Conservation (phyloP, 2,113 vertebrate genomes). For the Solea solea region DNA sequence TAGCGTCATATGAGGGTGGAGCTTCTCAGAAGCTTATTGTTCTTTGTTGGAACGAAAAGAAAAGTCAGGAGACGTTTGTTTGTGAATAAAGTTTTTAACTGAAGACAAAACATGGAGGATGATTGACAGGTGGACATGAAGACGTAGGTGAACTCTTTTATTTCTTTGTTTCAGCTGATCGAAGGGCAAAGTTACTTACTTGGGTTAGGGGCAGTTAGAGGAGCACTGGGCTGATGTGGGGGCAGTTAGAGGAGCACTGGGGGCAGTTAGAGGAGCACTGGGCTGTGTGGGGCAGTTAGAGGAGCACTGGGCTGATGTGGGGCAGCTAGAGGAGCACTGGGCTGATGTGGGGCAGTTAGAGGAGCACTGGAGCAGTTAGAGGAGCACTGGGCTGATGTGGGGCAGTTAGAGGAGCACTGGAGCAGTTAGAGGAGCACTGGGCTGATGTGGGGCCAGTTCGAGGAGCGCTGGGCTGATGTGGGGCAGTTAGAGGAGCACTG, state of each 20-base stretch:
- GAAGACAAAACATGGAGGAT: not conserved
- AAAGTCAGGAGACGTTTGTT: slow-evolving; percentile 5
- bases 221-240: slow-evolving; percentile 8
- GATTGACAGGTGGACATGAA: not conserved
- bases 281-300: slow-evolving; percentile 9
- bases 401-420: not conserved
- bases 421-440: not conserved
- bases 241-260: not conserved
- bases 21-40: slow-evolving; percentile 72
- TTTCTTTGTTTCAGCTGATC: not conserved
- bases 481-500: not conserved
- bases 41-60: slow-evolving; percentile 50
- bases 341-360: not conserved
- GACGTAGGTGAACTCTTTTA: not conserved
- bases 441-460: not conserved
- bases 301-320: too few relatives aligned
- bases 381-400: not conserved
- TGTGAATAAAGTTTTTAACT: not conserved
- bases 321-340: not conserved
- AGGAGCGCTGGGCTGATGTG: not conserved
- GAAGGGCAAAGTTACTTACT: too few relatives aligned
- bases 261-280: not conserved
- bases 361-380: not conserved
- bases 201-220: not conserved
- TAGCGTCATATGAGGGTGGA: slow-evolving; percentile 63